A percentile compares a stretch with the other conserved stretches of the same genome.
These are phyloP conservation scores for Macroglossus sobrinus DNA, from an alignment of 2,113 vertebrate genomes.

Conservation along the genomic window DNA sequence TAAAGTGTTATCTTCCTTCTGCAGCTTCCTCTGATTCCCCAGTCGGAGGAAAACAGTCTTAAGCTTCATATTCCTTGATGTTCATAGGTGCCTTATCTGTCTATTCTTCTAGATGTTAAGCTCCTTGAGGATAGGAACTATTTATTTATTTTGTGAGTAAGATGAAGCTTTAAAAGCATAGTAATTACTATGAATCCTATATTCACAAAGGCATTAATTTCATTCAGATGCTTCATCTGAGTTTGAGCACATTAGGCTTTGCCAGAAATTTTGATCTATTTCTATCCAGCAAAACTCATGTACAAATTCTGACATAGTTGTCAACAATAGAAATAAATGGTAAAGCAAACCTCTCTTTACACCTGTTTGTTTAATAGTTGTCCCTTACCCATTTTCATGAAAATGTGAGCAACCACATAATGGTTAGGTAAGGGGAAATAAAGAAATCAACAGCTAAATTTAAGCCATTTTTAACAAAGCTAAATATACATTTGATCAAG, in stretches of 20 bases:
- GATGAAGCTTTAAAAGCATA: not conserved
- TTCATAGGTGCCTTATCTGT: not conserved
- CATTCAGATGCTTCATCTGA: not conserved
- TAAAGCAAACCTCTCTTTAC: not conserved
- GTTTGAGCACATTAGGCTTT: not conserved
- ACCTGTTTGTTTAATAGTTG: not conserved
- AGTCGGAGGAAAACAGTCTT: not conserved
- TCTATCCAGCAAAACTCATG: not conserved
- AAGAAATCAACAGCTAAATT: not conserved
- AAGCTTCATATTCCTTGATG: not conserved
- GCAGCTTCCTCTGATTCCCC: no score
- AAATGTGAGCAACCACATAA: not conserved
- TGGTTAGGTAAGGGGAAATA: not conserved
- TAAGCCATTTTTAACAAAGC: not conserved
- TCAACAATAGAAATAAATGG: not conserved
- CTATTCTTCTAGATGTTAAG: not conserved
- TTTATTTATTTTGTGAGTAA: not conserved
- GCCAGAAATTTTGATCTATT: not conserved
- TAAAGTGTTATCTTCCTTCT: not conserved
- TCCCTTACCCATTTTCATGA: not conserved
- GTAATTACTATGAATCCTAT: not conserved
- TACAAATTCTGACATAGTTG: not conserved
- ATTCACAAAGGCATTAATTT: not conserved
- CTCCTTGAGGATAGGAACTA: not conserved
- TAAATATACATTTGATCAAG: not conserved